Conservation (phyloP, 2,113 vertebrate species). For the Astur gentilis region DNA sequence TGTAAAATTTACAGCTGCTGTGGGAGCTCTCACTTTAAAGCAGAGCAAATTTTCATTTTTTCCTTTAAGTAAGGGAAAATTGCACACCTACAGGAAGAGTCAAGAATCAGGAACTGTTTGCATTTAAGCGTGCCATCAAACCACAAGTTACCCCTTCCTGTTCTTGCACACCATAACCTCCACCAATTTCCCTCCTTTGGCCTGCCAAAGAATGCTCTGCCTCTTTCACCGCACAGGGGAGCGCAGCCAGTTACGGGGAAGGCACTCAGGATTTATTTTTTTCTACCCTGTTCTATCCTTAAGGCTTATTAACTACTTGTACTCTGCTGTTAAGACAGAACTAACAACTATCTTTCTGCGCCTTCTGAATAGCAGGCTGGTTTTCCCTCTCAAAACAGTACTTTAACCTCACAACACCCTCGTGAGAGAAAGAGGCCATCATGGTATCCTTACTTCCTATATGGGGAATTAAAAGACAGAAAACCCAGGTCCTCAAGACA, state of each 20-base stretch:
- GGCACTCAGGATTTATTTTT: neutral
- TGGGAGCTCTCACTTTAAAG: neutral
- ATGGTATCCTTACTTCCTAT: neutral
- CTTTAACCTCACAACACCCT: neutral
- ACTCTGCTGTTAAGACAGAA: neutral
- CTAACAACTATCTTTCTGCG: neutral
- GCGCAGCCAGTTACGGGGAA: neutral
- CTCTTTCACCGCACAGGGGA: neutral
- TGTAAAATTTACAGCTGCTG: neutral
- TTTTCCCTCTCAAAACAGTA: neutral
- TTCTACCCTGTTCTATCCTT: neutral
- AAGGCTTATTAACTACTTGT: neutral
- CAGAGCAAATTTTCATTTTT: neutral
- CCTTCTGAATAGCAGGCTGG: neutral
- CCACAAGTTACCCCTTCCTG: neutral
- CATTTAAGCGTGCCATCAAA: neutral
- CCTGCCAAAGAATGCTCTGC: neutral
- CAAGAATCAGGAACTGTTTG: neutral
- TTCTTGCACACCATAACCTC: neutral
- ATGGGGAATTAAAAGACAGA: neutral
- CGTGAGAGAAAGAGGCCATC: neutral
- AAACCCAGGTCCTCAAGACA: neutral
- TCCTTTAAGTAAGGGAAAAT: neutral
- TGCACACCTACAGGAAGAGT: neutral
- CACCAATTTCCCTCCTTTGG: neutral